These are phyloP conservation scores for Ecdyonurus torrentis DNA, from an alignment of 2,888 invertebrate species.

Conservation along the genomic window DNA sequence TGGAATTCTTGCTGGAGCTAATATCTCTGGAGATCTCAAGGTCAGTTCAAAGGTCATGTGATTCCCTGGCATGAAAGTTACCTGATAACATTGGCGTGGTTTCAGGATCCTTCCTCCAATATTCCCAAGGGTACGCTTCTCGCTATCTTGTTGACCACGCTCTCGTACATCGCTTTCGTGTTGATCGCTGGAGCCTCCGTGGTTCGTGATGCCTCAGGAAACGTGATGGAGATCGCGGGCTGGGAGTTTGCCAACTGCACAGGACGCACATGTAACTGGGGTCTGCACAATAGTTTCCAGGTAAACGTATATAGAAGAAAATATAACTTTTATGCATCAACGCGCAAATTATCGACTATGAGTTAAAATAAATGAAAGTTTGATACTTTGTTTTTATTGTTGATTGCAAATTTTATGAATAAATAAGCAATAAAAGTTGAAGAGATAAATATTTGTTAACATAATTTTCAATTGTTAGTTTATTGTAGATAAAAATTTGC, in stretches of 20 bases:
- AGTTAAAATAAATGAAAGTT: too few relatives aligned
- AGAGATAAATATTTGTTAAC: too few relatives aligned
- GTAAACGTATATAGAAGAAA: too few relatives aligned
- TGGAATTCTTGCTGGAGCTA: conserved; percentile 92
- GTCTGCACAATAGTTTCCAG: conserved; percentile 63
- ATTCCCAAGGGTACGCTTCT: conserved; percentile 55
- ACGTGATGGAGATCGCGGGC: conserved; percentile 36
- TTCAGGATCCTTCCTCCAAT: conserved; percentile 8
- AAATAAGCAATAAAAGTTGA: too few relatives aligned
- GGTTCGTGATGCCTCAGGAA: conserved; percentile 62
- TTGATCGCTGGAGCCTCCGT: conserved; percentile 58
- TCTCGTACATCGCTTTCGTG: conserved; percentile 75
- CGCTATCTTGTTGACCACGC: conserved; percentile 73
- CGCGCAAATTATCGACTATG: too few relatives aligned
- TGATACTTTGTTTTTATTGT: too few relatives aligned
- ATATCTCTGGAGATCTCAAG: conserved; percentile 93
- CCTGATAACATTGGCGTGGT: background rate
- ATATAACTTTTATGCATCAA: too few relatives aligned
- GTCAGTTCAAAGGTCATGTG: conserved; percentile 27
- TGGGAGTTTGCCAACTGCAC: conserved; percentile 38
- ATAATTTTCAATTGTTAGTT: too few relatives aligned
- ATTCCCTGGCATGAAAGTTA: background rate
- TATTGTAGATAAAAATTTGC: too few relatives aligned
- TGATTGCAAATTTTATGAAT: too few relatives aligned
- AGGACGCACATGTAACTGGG: conserved; percentile 40